These are phyloP conservation scores for Drosophila pseudoananassae DNA, from an alignment of 1,140 invertebrate genomes.

Conservation along the genomic window DNA sequence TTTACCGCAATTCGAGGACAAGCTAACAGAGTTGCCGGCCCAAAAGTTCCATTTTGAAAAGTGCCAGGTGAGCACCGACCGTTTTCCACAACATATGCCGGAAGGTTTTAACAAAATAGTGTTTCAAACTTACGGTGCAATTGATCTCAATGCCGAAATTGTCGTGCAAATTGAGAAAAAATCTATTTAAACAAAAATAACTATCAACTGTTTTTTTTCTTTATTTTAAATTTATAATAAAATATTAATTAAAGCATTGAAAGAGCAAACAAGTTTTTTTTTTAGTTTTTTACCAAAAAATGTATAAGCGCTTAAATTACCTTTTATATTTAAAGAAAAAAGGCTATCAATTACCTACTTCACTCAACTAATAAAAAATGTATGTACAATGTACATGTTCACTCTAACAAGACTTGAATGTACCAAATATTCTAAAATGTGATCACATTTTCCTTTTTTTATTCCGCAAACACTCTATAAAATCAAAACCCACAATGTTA, in stretches of 20 bases:
- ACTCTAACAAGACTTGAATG: too few species aligned
- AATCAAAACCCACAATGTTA: too few species aligned
- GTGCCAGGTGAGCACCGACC: conserved; percentile 26
- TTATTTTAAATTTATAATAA: background rate
- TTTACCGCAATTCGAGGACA: conserved; percentile 31
- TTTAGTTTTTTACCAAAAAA: too few species aligned
- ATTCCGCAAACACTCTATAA: too few species aligned
- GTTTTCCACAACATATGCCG: conserved; percentile 22
- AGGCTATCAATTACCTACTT: too few species aligned
- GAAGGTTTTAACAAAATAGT: conserved; percentile 28
- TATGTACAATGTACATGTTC: too few species aligned
- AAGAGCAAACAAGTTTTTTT: too few species aligned
- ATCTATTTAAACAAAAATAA: background rate
- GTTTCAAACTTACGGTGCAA: conserved; percentile 4
- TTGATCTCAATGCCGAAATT: conserved; percentile 1
- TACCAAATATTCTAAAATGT: too few species aligned
- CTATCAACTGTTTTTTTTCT: background rate
- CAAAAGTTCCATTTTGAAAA: conserved; percentile 1
- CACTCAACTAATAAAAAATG: too few species aligned
- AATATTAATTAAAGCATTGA: background rate
- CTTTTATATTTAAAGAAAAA: too few species aligned
- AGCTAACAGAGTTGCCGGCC: background rate
- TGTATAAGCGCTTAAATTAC: too few species aligned
- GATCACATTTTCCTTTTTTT: too few species aligned
- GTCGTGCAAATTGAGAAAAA: conserved; percentile 19